phyloP scores from a whole-genome alignment of 2,797 vertebrate genomes.

The Pseudomugil tenellus region DNA sequence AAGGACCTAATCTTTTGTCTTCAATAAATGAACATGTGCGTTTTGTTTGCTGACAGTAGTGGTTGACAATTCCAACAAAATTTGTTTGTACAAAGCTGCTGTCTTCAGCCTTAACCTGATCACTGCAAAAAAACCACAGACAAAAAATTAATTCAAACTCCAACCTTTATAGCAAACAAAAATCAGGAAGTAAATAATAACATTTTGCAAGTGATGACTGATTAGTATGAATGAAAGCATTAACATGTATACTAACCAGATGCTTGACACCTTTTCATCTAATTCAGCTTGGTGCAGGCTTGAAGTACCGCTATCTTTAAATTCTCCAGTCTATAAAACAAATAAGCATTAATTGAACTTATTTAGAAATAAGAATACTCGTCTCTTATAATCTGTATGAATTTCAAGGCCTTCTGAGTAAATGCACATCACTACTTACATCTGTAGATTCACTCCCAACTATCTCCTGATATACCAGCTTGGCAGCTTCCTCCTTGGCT shows the following conservation, averaged over 20 bases:
- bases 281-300: slow-evolving; percentile 10
- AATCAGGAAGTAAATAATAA: neutral
- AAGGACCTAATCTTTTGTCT: slow-evolving; percentile 52
- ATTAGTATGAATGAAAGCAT: neutral
- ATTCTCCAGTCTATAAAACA: slow-evolving; percentile 53
- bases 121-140: slow-evolving; percentile 40
- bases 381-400: too few species aligned
- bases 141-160: neutral
- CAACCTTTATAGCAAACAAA: neutral
- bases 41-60: slow-evolving; percentile 67
- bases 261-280: slow-evolving; percentile 1
- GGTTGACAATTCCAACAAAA: slow-evolving; percentile 66
- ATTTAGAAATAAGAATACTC: neutral
- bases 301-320: slow-evolving; percentile 12
- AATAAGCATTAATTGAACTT: neutral
- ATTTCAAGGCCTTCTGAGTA: neutral
- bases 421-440: slow-evolving; percentile 14
- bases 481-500: slow-evolving; percentile 77
- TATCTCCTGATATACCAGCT: slow-evolving; percentile 59
- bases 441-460: slow-evolving; percentile 28
- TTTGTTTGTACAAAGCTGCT: slow-evolving; percentile 43
- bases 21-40: slow-evolving; percentile 2
- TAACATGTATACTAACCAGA: slow-evolving; percentile 34
- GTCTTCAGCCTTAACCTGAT: slow-evolving; percentile 13
- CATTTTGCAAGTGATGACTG: neutral